Evolutionary conservation across 2,797 vertebrate species (phyloP), one percentile per base, ranked within the genome.

Genomic region (Lithobates pipiens): DNA sequence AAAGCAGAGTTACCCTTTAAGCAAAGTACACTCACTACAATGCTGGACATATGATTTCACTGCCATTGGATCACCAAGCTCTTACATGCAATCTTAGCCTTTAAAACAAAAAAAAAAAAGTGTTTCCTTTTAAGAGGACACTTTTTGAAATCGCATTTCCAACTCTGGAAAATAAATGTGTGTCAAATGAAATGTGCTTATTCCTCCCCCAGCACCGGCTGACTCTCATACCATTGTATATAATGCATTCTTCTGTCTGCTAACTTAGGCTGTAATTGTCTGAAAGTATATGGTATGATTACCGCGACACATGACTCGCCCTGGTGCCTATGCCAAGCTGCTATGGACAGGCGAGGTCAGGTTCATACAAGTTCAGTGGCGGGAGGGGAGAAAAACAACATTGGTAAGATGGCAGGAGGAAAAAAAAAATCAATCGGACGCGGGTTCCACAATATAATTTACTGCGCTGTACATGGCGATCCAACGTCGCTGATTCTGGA

Each of bases 181-280:
- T 44, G 77, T 69, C 25, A 36, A 68, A 68, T 42, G 67, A 29
- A 46, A 67, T 67, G 15, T 46, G 63, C 39, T 44, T 25, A 29
- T 79, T 68, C 29, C 23, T 68, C 10, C 39, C 21, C n/a, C 36
- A 15, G 63, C 65, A n/a, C 65, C 67, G 77, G 69, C 68, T 39
- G 68, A 81, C 27, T 68, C n/a, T 71, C 79, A 61, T 42, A 63
- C 50, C 54, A 44, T 61, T 73, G 70, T 73, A 34, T 65, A 44
- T 71, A 83, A 83, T 50, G n/a, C 81, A 83, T 76, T 65, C 81
- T 74, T 76, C 21, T 79, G 76, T 80, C 84, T 79, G 71, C 61
- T 80, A 74, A 42, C 39, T 50, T 44, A 76, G 72, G 42, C 69
- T 81, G 74, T 85, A 85, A 81, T 85, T 81, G 78, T 25, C 65